Evolutionary conservation across 1,140 invertebrate genomes (phyloP), one percentile per base, ranked within the genome.

Genomic region (Lasioglossum albipes): DNA sequence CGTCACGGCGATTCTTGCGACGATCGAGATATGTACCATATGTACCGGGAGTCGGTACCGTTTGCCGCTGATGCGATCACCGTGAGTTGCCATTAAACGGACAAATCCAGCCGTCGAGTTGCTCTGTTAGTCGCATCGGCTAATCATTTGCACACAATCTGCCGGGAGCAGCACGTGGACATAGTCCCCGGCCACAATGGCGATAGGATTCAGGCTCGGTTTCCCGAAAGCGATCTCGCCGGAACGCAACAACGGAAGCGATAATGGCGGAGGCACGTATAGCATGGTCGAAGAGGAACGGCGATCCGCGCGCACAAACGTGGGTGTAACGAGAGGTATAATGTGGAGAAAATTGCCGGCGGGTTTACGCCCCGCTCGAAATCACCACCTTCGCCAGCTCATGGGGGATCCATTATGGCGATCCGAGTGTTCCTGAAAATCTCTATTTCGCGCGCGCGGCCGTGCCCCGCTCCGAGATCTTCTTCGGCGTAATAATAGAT

Each of bases 321-420:
- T 79, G 49, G 77, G 77, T 79, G 77, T 79, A 79, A 79, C 77
- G 77, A 79, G 77, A 45, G 70, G 70, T 74, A 74, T 79, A 79
- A 79, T 27, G 77, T 61, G 77, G 45, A 64, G 70, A 79, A 79
- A 74, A 79, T 79, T 74, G 52, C 70, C 61, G 45, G 12, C n/a
- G 54, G 70, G 31, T 70, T 65, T n/a, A n/a, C n/a, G 36, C 49
- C 77, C 49, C 7, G 22, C 49, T 42, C 59, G 59, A 73, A 74
- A 79, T 66, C 77, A 79, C 61, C 77, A 71, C 70, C 57, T 79
- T 57, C 31, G 22, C 31, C 54, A 42, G 42, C 49, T 10, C 73
- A 57, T 12, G 22, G 68, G 20, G 5, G 42, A n/a, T 52, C 68
- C 68, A 72, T 72, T 78, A 78, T n/a, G 7, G 57, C 57, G n/a